Evolutionary conservation across 2,113 vertebrate genomes (phyloP).

Genomic region (Uropsilus gracilis): DNA sequence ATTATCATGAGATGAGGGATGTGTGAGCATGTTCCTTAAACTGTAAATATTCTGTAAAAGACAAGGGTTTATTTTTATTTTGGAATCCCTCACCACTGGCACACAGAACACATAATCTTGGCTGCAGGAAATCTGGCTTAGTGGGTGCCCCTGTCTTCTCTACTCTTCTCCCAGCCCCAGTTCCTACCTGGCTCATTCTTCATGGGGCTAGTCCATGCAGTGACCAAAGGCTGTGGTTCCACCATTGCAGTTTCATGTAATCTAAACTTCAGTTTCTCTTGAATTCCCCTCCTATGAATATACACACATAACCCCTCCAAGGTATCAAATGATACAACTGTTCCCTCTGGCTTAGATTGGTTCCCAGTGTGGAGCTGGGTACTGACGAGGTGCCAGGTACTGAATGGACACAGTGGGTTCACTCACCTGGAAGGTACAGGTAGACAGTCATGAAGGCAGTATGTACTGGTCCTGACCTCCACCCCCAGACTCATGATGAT

Average conservation of each 20-base stretch:
- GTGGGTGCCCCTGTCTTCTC: background rate
- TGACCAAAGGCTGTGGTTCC: background rate
- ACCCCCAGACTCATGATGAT: background rate
- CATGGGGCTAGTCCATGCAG: background rate
- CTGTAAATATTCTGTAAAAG: background rate
- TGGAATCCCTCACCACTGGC: background rate
- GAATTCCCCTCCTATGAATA: background rate
- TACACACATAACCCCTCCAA: background rate
- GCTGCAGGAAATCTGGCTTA: background rate
- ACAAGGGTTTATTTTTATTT: background rate
- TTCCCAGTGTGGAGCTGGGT: background rate
- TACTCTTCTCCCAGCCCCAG: background rate
- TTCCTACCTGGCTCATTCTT: slow-evolving; percentile 51
- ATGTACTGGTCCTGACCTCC: background rate
- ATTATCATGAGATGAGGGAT: background rate
- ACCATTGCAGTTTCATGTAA: background rate
- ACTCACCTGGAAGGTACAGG: background rate
- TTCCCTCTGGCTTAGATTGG: background rate
- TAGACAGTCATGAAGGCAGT: background rate
- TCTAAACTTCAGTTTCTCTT: background rate
- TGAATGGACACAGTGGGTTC: background rate
- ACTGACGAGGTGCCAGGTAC: background rate
- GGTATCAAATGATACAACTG: background rate
- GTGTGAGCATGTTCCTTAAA: background rate
- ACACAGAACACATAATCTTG: background rate